phyloP scores from a whole-genome alignment of 2,888 invertebrate species.

The Ornithoptera alexandrae region DNA sequence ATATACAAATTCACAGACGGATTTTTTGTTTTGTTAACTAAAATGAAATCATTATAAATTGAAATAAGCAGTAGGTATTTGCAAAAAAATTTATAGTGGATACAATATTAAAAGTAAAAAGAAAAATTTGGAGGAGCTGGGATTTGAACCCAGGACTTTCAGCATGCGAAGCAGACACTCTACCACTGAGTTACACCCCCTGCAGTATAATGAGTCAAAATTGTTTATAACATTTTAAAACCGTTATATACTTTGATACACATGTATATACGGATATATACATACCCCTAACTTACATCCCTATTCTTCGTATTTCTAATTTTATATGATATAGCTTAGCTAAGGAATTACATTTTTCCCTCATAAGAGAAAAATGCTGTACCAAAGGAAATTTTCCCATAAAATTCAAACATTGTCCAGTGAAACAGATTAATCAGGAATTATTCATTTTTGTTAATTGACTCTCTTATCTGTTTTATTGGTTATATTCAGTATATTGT shows the following conservation, averaged over 20 bases:
- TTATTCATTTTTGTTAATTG: too few species aligned
- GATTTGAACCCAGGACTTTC: constrained; percentile 84
- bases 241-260: not conserved
- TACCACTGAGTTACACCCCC: constrained; percentile 80
- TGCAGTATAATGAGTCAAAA: not conserved
- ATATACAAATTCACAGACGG: not conserved
- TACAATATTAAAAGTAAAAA: not conserved
- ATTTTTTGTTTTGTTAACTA: not conserved
- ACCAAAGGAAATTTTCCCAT: too few species aligned
- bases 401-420: too few species aligned
- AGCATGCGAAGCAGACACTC: constrained; percentile 85
- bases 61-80: not conserved
- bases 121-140: constrained; percentile 78
- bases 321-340: too few species aligned
- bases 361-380: too few species aligned
- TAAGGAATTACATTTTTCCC: too few species aligned
- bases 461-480: too few species aligned
- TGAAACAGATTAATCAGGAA: too few species aligned
- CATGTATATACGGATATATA: too few species aligned
- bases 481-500: too few species aligned
- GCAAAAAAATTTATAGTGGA: not conserved
- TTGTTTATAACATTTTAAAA: not conserved
- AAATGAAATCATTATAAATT: not conserved
- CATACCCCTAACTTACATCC: too few species aligned
- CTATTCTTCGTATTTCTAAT: too few species aligned